These are phyloP conservation scores for Calyptomena viridis DNA, from an alignment of 2,113 vertebrate genomes.

Conservation along the genomic window DNA sequence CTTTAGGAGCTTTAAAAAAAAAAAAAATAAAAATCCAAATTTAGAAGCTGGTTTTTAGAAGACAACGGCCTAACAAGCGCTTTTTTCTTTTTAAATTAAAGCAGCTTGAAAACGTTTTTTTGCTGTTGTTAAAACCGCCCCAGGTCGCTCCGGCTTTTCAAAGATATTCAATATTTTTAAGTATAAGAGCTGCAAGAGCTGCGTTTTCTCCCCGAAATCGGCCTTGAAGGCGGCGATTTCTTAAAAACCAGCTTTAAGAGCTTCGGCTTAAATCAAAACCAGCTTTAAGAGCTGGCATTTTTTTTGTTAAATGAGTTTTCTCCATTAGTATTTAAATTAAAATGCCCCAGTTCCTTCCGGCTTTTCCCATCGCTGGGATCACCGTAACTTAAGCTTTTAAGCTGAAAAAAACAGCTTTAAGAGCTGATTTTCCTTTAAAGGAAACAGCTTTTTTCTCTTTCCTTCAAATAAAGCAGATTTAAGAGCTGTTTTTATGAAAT, in stretches of 20 bases:
- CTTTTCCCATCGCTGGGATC: neutral
- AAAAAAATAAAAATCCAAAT: neutral
- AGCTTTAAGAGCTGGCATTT: neutral
- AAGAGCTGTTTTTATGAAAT: neutral
- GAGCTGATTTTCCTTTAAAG: neutral
- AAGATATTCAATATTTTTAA: too few relatives aligned
- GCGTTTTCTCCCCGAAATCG: neutral
- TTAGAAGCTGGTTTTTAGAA: neutral
- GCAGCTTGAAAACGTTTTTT: too few relatives aligned
- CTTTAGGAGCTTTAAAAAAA: neutral
- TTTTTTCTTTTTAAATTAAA: neutral
- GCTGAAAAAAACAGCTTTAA: neutral
- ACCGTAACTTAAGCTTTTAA: neutral
- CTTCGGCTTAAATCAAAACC: neutral
- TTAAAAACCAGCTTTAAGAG: neutral
- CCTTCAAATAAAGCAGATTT: neutral
- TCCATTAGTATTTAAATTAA: too few relatives aligned
- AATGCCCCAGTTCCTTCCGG: too few relatives aligned
- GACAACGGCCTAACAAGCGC: neutral
- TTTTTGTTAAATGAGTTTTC: neutral
- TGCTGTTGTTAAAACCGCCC: neutral
- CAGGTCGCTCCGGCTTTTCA: neutral
- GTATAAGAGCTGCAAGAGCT: too few relatives aligned
- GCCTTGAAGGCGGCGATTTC: neutral
- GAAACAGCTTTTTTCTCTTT: neutral